Evolutionary conservation across 2,113 vertebrate genomes (phyloP), one percentile per base, ranked within the genome.

Genomic region (Istiophorus platypterus): DNA sequence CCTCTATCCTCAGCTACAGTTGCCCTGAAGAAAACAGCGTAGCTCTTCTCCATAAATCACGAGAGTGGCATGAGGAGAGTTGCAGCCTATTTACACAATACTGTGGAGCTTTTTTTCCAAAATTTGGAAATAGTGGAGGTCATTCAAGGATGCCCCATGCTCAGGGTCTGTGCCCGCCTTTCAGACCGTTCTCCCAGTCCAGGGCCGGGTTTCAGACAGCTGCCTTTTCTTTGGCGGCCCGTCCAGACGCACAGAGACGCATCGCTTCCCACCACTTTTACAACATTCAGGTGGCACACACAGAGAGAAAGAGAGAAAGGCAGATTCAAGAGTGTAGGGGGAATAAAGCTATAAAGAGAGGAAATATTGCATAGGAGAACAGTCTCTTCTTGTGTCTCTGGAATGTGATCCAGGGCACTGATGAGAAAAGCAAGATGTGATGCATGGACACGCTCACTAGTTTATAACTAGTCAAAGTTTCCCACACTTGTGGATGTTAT

Each of bases 191-290:
- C 39, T 83, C 63, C 52, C 64, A 89, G 76, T 80, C 65, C 41
- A 86, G 22, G 22, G 72, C 47, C 45, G 41, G 6, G 74, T 72
- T 81, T 82, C 61, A 83, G 64, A 87, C 81, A 74, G 78, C 49
- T 20, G 84, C 85, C 82, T 85, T 86, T 85, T 90, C 77, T 88
- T 83, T 76, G 80, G 57, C 67, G 17, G n/a, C 39, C 7, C 5
- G 14, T 82, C 68, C 57, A 31, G 79, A 87, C 66, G 41, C 82
- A 81, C 57, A 63, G 29, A 77, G 64, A 85, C 18, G 22, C 64
- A 85, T 75, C 64, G 17, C 74, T 73, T 69, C 57, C 31, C 69
- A 65, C 80, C 76, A 47, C 62, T 54, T 78, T 77, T 78, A 54
- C 45, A 79, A 67, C 72, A 58, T 78, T 73, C 63, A 81, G 74